Base-by-base conservation (phyloP, 1,140 invertebrate genomes). In the Saccostrea cuccullata region DNA sequence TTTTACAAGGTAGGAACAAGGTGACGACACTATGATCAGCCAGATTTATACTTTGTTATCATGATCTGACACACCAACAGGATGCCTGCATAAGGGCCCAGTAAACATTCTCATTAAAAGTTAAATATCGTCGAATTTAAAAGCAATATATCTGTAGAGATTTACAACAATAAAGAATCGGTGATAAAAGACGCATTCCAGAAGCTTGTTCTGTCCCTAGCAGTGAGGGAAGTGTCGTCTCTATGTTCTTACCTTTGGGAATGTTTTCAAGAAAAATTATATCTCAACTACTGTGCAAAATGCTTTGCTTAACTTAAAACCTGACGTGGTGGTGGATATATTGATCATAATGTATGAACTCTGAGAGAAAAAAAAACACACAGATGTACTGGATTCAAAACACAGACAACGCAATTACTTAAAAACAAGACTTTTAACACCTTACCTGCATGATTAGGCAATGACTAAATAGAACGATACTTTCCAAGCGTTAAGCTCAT, bases 111-210 rank as follows among this genome's bases (percentile, higher is more conserved):
- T 77, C 26, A 36, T 77, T 77, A 77, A 77, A 77, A 15, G 70
- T 77, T 77, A 77, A 77, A 77, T 77, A 77, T 77, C 26, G 70
- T 36, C 12, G 70, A 77, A 77, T 77, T 77, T 77, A 30, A 77
- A 77, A 30, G 70, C 70, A 77, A 30, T 77, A 77, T 77, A 77
- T 77, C 23, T 77, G 26, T 30, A 36, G 15, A 36, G 70, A 77
- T 77, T 77, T 77, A 30, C 70, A 77, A 15, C 70, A 77, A 77
- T 77, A 77, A 13, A 77, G 70, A 36, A 77, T 15, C 23, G 4
- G 11, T 30, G 70, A 77, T 77, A 30, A 77, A 77, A 30, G 70
- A 30, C 23, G 30, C 23, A 36, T 77, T 77, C 30, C 70, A 15
- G 15, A 77, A 36, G 70, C 26, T 36, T 17, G 30, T 17, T 26